Evolutionary conservation across 2,113 vertebrate species (phyloP).

Genomic region (Blennius ocellaris): DNA sequence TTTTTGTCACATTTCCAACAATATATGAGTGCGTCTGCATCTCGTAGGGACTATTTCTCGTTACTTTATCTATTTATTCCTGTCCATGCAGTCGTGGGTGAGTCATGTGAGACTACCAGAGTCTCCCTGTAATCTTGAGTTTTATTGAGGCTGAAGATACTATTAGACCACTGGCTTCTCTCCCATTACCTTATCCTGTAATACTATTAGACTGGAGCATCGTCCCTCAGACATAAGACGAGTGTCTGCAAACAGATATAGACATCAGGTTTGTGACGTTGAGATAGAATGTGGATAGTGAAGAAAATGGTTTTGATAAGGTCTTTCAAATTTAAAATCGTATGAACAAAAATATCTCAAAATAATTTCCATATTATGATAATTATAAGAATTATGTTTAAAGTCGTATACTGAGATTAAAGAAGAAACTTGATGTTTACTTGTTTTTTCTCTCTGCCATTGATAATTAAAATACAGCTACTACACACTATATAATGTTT

Average conservation of each 20-base stretch:
- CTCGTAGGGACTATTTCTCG: not conserved
- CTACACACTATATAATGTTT: not conserved
- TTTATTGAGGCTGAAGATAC: conserved; percentile 58
- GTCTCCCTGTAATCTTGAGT: conserved; percentile 20
- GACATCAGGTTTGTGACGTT: not conserved
- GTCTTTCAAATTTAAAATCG: not conserved
- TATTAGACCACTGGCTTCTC: conserved; percentile 43
- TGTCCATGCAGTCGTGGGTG: conserved; percentile 10
- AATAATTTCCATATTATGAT: not conserved
- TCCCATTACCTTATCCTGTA: conserved; percentile 45
- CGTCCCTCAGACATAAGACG: conserved; percentile 3
- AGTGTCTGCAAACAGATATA: conserved; percentile 7
- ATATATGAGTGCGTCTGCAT: not conserved
- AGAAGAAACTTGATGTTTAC: not conserved
- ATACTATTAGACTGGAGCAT: conserved; percentile 51
- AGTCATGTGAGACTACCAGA: conserved; percentile 13
- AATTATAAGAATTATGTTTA: not conserved
- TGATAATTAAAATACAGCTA: not conserved
- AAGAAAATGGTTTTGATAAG: not conserved
- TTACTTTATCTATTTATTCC: conserved; percentile 27
- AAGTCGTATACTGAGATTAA: not conserved
- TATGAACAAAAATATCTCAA: not conserved
- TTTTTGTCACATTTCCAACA: not conserved
- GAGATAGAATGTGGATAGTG: not conserved
- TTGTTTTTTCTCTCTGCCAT: not conserved